Evolutionary conservation across 2,797 vertebrate genomes (phyloP).

Genomic region (Eptatretus atami): DNA sequence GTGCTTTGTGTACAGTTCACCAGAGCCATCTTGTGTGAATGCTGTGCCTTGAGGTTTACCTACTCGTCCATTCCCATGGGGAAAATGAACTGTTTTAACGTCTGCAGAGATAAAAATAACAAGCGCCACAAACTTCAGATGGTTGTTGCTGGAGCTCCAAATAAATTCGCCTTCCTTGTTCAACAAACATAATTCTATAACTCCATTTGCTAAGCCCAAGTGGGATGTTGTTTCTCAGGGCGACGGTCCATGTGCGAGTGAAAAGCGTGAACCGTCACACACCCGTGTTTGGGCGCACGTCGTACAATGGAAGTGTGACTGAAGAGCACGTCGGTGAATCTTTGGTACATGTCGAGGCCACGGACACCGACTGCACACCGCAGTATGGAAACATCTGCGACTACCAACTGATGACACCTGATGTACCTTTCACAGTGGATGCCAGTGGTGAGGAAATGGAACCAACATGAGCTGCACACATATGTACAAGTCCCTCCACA

Average conservation of each 20-base stretch:
- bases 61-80: too few relatives aligned
- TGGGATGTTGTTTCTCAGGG: conserved; percentile 18
- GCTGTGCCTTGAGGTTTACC: too few relatives aligned
- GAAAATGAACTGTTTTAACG: too few relatives aligned
- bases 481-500: too few relatives aligned
- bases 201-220: too few relatives aligned
- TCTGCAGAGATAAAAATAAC: too few relatives aligned
- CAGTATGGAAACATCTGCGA: conserved; percentile 97
- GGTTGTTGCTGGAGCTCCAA: too few relatives aligned
- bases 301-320: conserved; percentile 50
- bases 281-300: conserved; percentile 78
- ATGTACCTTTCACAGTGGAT: conserved; percentile 61
- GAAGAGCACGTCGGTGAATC: conserved; percentile 61
- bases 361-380: conserved; percentile 82
- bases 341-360: conserved; percentile 42
- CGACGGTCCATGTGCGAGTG: conserved; percentile 80
- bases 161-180: too few relatives aligned
- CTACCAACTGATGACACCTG: conserved; percentile 71
- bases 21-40: too few relatives aligned
- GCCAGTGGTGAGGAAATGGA: conserved; percentile 41
- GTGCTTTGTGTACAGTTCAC: too few relatives aligned
- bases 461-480: conserved; percentile 1
- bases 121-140: too few relatives aligned
- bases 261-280: conserved; percentile 81
- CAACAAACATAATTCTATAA: too few relatives aligned